phyloP scores from a whole-genome alignment of 2,113 vertebrate species.

The Gulo gulo region DNA sequence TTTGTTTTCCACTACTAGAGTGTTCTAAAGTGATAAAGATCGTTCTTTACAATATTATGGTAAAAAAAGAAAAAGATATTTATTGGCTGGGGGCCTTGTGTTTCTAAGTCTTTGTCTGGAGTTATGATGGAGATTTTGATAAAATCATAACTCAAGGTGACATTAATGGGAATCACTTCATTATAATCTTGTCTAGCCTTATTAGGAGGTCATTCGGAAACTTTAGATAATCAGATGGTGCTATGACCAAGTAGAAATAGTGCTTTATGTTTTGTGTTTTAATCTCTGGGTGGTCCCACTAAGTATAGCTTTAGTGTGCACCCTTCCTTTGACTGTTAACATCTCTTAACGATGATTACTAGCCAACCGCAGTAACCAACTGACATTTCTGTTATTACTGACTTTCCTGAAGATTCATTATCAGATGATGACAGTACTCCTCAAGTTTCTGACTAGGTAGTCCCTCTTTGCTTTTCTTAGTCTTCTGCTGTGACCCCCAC shows the following conservation, averaged over 20 bases:
- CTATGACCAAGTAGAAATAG: not conserved
- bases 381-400: constrained; percentile 20
- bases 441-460: not conserved
- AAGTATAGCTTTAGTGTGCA: not conserved
- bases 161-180: not conserved
- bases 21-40: constrained; percentile 41
- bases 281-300: not conserved
- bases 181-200: not conserved
- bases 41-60: constrained; percentile 12
- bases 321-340: not conserved
- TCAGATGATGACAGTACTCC: not conserved
- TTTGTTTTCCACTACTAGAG: not conserved
- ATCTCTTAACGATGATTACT: not conserved
- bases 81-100: not conserved
- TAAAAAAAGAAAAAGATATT: constrained; percentile 1
- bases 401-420: not conserved
- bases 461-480: constrained; percentile 17
- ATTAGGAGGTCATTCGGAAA: not conserved
- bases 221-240: not conserved
- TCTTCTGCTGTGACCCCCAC: not conserved
- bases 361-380: not conserved
- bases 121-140: constrained; percentile 38
- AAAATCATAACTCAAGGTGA: constrained; percentile 4
- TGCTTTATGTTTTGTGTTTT: constrained; percentile 23
- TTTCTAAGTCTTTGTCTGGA: constrained; percentile 16